phyloP scores from a whole-genome alignment of 2,888 invertebrate species.

The Fragum whitleyi region DNA sequence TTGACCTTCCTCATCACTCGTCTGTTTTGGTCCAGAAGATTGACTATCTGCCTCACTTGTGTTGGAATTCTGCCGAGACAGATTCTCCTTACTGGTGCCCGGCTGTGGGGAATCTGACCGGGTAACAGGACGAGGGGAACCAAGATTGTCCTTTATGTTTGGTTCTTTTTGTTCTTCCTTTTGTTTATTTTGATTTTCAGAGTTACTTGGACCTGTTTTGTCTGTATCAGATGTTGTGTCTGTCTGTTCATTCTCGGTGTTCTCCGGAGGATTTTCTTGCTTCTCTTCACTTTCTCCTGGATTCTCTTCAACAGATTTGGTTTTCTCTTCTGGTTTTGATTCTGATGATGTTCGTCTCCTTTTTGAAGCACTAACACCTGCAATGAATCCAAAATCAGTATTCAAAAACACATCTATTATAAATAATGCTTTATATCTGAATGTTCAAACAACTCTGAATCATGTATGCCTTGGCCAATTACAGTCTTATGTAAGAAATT shows the following conservation, averaged over 20 bases:
- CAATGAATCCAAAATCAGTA: slow-evolving; percentile 9
- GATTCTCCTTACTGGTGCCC: slow-evolving; percentile 53
- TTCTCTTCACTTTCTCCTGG: slow-evolving; percentile 10
- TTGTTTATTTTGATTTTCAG: slow-evolving; percentile 17
- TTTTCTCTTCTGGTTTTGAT: slow-evolving; percentile 24
- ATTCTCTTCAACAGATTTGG: slow-evolving; percentile 19
- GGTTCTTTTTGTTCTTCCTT: slow-evolving; percentile 44
- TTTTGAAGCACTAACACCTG: slow-evolving; percentile 75
- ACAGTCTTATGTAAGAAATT: too few relatives aligned
- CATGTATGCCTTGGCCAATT: too few relatives aligned
- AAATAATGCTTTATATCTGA: too few relatives aligned
- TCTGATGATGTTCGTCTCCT: slow-evolving; percentile 60
- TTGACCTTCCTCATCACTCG: slow-evolving; percentile 35
- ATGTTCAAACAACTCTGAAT: too few relatives aligned
- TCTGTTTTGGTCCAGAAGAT: slow-evolving; percentile 9
- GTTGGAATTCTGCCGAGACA: slow-evolving; percentile 29
- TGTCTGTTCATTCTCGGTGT: slow-evolving; percentile 3
- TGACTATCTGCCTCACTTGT: slow-evolving; percentile 39
- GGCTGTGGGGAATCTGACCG: slow-evolving; percentile 63
- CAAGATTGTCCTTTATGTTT: slow-evolving; percentile 61
- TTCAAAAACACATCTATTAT: too few relatives aligned
- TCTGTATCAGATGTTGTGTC: slow-evolving; percentile 21
- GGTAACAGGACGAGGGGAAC: slow-evolving; percentile 60
- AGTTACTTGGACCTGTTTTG: slow-evolving; percentile 10
- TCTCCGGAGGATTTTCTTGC: neutral